phyloP scores from a whole-genome alignment of 2,888 invertebrate genomes.

The Idaea biselata region DNA sequence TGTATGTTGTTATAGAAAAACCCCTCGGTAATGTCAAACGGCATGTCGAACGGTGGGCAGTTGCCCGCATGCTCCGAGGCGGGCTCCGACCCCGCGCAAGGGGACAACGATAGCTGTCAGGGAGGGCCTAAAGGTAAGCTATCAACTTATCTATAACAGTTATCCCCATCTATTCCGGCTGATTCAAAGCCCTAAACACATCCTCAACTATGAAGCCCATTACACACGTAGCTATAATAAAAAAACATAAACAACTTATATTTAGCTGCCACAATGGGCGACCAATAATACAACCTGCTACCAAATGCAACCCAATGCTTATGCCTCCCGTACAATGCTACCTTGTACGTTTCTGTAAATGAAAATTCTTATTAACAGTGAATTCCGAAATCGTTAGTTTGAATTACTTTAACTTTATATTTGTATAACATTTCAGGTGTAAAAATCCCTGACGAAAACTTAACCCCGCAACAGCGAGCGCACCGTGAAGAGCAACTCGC shows the following conservation, averaged over 20 bases:
- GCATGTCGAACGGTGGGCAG: slow-evolving; percentile 69
- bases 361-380: no score
- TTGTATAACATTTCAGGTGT: slow-evolving; percentile 77
- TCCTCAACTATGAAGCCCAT: no score
- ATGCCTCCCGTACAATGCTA: no score
- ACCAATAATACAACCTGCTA: no score
- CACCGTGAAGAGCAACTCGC: slow-evolving; percentile 96
- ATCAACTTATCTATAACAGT: slow-evolving; percentile 12
- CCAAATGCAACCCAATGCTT: no score
- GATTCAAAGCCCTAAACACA: no score
- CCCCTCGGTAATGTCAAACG: slow-evolving; percentile 76
- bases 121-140: slow-evolving; percentile 66
- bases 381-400: neutral
- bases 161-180: neutral
- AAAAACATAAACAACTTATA: no score
- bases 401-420: neutral
- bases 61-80: slow-evolving; percentile 69
- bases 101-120: slow-evolving; percentile 47
- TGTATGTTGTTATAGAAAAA: slow-evolving; percentile 58
- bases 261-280: no score
- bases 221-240: no score
- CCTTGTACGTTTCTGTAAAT: no score
- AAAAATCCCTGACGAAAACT: slow-evolving; percentile 96
- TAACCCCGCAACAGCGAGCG: slow-evolving; percentile 97
- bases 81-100: slow-evolving; percentile 34